Evolutionary conservation across 1,140 invertebrate genomes (phyloP).

Genomic region (Drosophila mojavensis): DNA sequence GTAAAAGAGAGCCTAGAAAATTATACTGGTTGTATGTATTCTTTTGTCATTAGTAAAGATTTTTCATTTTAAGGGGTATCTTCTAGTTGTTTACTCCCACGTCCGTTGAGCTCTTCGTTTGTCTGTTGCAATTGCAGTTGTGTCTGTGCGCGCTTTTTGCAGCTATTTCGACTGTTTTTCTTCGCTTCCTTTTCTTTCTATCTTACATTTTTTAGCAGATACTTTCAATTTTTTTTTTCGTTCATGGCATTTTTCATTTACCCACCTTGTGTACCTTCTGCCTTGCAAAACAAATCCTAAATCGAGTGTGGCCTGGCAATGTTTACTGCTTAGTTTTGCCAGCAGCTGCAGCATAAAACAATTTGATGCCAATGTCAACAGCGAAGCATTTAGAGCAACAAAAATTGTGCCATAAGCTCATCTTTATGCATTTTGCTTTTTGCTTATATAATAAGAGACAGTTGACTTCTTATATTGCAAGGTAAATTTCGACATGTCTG

Average conservation of each 20-base stretch:
- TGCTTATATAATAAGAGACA: not conserved
- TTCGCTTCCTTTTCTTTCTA: not conserved
- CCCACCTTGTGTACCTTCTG: conserved; percentile 9
- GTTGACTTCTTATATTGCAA: not conserved
- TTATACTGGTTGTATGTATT: too few species aligned
- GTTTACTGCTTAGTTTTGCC: conserved; percentile 70
- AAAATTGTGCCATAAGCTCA: not conserved
- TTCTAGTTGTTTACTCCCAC: not conserved
- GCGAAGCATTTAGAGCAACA: conserved; percentile 11
- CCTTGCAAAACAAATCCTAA: conserved; percentile 40
- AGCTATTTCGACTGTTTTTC: conserved; percentile 15
- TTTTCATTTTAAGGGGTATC: not conserved
- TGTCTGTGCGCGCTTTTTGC: conserved; percentile 25
- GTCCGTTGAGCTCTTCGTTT: not conserved
- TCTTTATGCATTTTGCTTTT: not conserved
- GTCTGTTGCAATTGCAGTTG: conserved; percentile 44
- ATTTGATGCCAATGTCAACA: conserved; percentile 73
- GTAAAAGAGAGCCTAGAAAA: too few species aligned
- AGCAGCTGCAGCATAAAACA: conserved; percentile 64
- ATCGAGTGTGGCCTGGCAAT: conserved; percentile 68
- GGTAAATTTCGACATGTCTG: not conserved
- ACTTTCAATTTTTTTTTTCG: conserved; percentile 27
- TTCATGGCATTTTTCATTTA: conserved; percentile 11
- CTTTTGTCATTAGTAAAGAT: too few species aligned
- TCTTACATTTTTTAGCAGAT: conserved; percentile 1